phyloP scores from a whole-genome alignment of 2,888 invertebrate species.

The Drosophila quinaria region DNA sequence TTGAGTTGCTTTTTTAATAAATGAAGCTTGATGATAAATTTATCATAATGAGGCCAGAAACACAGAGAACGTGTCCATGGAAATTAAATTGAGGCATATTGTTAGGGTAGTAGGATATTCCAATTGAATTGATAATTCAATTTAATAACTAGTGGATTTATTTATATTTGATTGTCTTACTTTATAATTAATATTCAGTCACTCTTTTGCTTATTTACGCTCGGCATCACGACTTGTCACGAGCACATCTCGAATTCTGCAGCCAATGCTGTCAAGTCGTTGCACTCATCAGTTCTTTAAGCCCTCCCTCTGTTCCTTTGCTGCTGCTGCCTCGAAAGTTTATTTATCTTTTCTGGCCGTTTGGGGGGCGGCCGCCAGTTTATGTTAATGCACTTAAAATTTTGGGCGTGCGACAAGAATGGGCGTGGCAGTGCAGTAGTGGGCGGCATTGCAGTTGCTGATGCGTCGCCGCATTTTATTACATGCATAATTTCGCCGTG shows the following conservation, averaged over 20 bases:
- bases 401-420: constrained; percentile 65
- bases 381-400: constrained; percentile 84
- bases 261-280: constrained; percentile 76
- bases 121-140: not conserved
- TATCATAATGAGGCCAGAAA: not conserved
- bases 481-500: constrained; percentile 84
- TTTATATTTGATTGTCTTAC: not conserved
- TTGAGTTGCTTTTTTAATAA: too few relatives aligned
- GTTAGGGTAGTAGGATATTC: not conserved
- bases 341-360: constrained; percentile 73
- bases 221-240: constrained; percentile 5
- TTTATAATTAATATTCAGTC: not conserved
- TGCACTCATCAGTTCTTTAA: constrained; percentile 83
- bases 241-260: constrained; percentile 10
- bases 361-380: constrained; percentile 59
- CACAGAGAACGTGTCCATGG: not conserved
- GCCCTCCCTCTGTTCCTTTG: not conserved
- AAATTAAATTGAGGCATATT: not conserved
- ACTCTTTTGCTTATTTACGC: not conserved
- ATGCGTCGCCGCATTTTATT: constrained; percentile 82
- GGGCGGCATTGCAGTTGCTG: constrained; percentile 56
- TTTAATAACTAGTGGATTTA: not conserved
- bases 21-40: not conserved
- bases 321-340: constrained; percentile 58
- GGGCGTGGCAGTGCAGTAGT: constrained; percentile 54